These are phyloP conservation scores for Amphiprion percula DNA, from an alignment of 2,113 vertebrate genomes.

Conservation along the genomic window DNA sequence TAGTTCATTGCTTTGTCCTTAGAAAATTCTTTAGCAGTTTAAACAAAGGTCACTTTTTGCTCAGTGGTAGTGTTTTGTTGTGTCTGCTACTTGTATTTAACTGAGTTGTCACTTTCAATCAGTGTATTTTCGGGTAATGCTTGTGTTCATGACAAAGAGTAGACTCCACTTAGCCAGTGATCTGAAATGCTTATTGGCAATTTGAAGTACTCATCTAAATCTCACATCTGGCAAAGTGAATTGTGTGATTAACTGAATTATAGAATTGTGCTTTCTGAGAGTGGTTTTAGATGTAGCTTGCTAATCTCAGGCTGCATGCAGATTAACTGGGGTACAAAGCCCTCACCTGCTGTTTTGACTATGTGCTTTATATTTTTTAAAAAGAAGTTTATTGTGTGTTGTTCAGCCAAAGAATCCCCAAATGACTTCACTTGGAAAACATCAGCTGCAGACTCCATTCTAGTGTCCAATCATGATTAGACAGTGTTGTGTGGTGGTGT, in stretches of 20 bases:
- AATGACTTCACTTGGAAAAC: neutral
- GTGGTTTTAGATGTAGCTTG: neutral
- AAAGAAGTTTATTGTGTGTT: neutral
- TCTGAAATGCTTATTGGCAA: constrained; percentile 28
- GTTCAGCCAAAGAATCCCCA: neutral
- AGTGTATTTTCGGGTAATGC: neutral
- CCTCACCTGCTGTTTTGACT: neutral
- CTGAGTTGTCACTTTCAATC: constrained; percentile 25
- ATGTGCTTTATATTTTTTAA: constrained; percentile 3
- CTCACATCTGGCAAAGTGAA: neutral
- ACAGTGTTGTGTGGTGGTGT: neutral
- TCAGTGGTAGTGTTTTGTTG: neutral
- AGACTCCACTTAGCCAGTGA: constrained; percentile 10
- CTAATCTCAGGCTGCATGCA: constrained; percentile 5
- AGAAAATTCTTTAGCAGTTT: constrained; percentile 5
- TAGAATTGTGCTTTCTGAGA: neutral
- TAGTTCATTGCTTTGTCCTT: neutral
- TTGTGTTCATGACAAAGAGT: constrained; percentile 17
- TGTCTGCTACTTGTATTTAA: constrained; percentile 16
- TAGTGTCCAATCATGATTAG: neutral
- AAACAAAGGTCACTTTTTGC: constrained; percentile 20
- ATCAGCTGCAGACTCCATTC: constrained; percentile 8
- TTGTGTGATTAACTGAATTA: constrained; percentile 8
- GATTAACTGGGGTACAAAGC: neutral
- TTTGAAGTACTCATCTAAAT: constrained; percentile 12